Percentiles rank a stretch among this genome's conserved stretches.
Evolutionary conservation across 2,888 invertebrate species (phyloP).

Genomic region (Digitonthophagus gazella): DNA sequence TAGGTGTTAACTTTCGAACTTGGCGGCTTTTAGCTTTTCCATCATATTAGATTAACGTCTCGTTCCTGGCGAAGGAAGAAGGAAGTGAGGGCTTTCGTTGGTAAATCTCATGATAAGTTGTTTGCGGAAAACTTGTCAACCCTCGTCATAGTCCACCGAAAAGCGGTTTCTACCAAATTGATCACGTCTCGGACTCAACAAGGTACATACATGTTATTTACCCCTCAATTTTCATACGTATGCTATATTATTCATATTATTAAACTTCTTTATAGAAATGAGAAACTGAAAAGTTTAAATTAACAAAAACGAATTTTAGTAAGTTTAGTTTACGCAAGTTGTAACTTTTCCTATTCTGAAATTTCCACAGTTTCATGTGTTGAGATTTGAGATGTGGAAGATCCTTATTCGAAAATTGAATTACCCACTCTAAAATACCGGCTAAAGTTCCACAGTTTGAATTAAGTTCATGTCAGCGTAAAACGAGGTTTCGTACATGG

Average conservation of each 20-base stretch:
- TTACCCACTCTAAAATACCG: background rate
- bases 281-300: no score
- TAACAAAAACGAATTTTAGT: no score
- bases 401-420: background rate
- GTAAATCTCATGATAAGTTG: background rate
- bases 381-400: background rate
- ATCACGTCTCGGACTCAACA: background rate
- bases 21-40: background rate
- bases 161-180: background rate
- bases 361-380: background rate
- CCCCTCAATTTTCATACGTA: no score
- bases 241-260: no score
- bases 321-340: no score
- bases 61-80: background rate
- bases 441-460: background rate
- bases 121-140: background rate
- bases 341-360: background rate
- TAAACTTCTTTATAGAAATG: no score
- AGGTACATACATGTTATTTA: background rate
- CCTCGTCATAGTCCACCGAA: background rate
- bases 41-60: background rate
- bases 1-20: background rate
- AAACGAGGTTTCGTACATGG: background rate
- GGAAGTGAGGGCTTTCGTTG: background rate
- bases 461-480: background rate